These are phyloP conservation scores for Premnoplex brunnescens DNA, from an alignment of 2,797 vertebrate genomes.

Conservation along the genomic window DNA sequence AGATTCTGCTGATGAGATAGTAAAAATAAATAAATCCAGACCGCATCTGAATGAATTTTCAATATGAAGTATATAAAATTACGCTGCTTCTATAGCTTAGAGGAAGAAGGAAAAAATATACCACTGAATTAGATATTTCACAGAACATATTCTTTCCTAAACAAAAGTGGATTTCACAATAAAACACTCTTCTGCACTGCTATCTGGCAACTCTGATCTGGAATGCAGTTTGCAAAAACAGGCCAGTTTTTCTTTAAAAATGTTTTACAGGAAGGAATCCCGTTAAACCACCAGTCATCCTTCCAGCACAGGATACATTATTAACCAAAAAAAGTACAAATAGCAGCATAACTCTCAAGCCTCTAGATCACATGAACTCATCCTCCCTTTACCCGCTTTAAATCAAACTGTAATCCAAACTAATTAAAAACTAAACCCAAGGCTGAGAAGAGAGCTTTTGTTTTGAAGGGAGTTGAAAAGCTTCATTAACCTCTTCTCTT, in stretches of 20 bases:
- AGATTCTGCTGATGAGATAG: constrained; percentile 45
- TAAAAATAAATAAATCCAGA: constrained; percentile 56
- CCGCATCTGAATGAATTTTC: constrained; percentile 54
- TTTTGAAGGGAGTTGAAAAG: constrained; percentile 27
- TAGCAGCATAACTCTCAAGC: constrained; percentile 40
- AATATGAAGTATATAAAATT: constrained; percentile 42
- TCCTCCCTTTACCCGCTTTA: constrained; percentile 23
- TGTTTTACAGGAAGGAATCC: not conserved
- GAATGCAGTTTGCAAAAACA: not conserved
- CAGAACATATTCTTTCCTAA: not conserved
- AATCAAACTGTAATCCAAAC: constrained; percentile 69
- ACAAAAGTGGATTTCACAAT: constrained; percentile 12
- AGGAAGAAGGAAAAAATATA: not conserved
- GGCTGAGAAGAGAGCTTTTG: constrained; percentile 58
- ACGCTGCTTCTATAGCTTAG: constrained; percentile 7
- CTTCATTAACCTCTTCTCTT: constrained; percentile 70
- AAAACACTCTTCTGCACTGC: not conserved
- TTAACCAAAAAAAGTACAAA: constrained; percentile 44
- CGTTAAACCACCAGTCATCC: not conserved
- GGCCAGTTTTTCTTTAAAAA: not conserved
- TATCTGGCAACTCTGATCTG: not conserved
- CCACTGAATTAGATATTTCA: not conserved
- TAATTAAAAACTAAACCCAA: constrained; percentile 73
- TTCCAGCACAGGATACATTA: constrained; percentile 25
- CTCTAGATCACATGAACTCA: constrained; percentile 48